These are phyloP conservation scores for Aethes cnicana DNA, from an alignment of 2,888 invertebrate genomes.

Conservation along the genomic window DNA sequence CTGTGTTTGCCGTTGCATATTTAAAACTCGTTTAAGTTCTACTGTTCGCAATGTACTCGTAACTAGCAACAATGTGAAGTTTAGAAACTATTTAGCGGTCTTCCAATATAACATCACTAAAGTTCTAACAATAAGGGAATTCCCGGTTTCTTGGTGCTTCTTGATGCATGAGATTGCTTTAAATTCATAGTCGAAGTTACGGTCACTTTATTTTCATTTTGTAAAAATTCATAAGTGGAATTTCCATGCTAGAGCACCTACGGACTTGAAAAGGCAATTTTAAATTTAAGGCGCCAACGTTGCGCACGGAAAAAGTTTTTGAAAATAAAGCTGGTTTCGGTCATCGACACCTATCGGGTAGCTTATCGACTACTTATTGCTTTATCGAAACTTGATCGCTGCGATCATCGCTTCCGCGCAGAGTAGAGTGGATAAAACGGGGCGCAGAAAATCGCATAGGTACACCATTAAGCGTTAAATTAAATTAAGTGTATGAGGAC, in stretches of 20 bases:
- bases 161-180: slow-evolving; percentile 12
- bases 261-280: slow-evolving; percentile 23
- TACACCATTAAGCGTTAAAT: slow-evolving; percentile 5
- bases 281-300: slow-evolving; percentile 8
- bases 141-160: slow-evolving; percentile 2
- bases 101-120: too few relatives aligned
- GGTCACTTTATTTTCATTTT: slow-evolving; percentile 11
- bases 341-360: too few relatives aligned
- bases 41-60: too few relatives aligned
- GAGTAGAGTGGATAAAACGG: too few relatives aligned
- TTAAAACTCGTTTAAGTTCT: too few relatives aligned
- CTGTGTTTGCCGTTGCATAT: not conserved
- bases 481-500: not conserved
- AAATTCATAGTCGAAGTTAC: slow-evolving; percentile 15
- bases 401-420: too few relatives aligned
- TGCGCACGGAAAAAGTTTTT: not conserved
- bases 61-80: too few relatives aligned
- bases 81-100: not conserved
- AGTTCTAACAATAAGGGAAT: not conserved
- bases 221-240: slow-evolving; percentile 6
- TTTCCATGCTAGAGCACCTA: slow-evolving; percentile 20
- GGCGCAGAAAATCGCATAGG: too few relatives aligned
- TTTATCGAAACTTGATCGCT: too few relatives aligned
- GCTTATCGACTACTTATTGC: too few relatives aligned
- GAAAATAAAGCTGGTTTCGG: too few relatives aligned